phyloP scores from a whole-genome alignment of 2,113 vertebrate genomes.

The Poeciliopsis turrubarensis region DNA sequence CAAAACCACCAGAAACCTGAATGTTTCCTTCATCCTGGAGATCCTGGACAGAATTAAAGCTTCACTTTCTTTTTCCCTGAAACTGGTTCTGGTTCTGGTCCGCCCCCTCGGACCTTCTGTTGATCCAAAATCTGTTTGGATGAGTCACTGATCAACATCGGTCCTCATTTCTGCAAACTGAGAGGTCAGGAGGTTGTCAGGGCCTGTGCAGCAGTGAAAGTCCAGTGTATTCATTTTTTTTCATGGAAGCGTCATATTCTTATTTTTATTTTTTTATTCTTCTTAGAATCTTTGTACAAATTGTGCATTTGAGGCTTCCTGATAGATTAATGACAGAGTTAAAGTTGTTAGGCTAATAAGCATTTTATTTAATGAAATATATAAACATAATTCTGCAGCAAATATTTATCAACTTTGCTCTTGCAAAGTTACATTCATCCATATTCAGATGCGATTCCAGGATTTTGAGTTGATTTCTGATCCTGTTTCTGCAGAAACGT shows the following conservation, averaged over 20 bases:
- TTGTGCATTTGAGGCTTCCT: neutral
- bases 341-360: no score
- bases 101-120: slow-evolving; percentile 5
- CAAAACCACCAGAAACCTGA: slow-evolving; percentile 14
- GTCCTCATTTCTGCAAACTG: neutral
- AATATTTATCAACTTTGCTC: no score
- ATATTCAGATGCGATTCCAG: neutral
- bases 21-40: slow-evolving; percentile 6
- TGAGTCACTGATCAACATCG: neutral
- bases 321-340: neutral
- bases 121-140: neutral
- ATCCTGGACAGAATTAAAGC: neutral
- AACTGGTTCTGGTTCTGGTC: neutral
- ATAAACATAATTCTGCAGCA: no score
- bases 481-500: neutral
- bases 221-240: neutral
- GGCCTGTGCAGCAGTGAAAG: neutral
- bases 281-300: neutral
- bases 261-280: neutral
- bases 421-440: neutral
- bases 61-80: neutral
- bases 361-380: no score
- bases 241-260: no score
- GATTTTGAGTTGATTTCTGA: neutral
- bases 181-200: neutral